phyloP scores from a whole-genome alignment of 2,797 vertebrate genomes.

The Apodemus agrarius region DNA sequence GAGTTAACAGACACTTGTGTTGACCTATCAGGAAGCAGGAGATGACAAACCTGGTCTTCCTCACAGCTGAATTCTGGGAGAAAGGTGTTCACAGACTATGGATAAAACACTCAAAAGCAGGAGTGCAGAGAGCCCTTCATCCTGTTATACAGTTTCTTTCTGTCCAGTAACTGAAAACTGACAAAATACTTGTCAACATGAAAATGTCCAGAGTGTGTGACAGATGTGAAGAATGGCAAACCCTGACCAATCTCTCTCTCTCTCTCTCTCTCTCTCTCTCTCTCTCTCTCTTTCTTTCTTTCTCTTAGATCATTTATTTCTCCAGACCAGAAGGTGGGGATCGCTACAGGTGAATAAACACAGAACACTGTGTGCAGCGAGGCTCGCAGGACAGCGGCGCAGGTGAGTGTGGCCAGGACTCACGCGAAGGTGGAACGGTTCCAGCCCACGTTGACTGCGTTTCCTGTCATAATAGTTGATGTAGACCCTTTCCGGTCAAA shows the following conservation, averaged over 20 bases:
- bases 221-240: rapidly evolving
- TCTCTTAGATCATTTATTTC: too few relatives aligned
- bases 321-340: too few relatives aligned
- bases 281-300: neutral
- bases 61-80: neutral
- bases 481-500: too few relatives aligned
- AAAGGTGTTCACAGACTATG: neutral
- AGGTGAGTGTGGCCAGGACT: too few relatives aligned
- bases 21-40: neutral
- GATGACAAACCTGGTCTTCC: neutral
- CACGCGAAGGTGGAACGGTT: too few relatives aligned
- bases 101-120: neutral
- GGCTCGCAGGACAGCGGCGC: too few relatives aligned
- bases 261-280: too few relatives aligned
- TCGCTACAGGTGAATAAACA: too few relatives aligned
- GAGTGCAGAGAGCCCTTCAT: too few relatives aligned
- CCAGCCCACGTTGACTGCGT: too few relatives aligned
- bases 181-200: neutral
- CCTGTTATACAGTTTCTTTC: neutral
- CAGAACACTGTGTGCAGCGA: too few relatives aligned
- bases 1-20: neutral
- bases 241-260: neutral
- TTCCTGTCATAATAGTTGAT: too few relatives aligned
- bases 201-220: neutral
- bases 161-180: neutral